Evolutionary conservation across 2,113 vertebrate genomes (phyloP), one percentile per base, ranked within the genome.

Genomic region (Melanerpes aurifrons): DNA sequence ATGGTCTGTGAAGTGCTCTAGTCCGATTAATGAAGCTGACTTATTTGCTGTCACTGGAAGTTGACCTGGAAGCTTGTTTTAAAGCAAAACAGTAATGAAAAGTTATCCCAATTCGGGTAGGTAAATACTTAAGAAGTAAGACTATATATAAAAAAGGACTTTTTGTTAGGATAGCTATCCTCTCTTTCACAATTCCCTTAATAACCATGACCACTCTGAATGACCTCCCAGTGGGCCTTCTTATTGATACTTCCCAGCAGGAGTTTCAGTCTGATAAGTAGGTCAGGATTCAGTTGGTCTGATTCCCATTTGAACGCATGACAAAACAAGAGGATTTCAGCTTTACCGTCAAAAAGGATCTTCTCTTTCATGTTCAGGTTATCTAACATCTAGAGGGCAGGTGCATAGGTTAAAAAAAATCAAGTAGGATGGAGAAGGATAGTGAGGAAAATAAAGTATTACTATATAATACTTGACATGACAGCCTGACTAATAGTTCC

Each of bases 351-450:
- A 91, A 53, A 92, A 96, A 96, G 15, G 75, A 83, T 91, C 64
- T 93, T 87, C 85, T 89, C 95, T 96, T 93, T 96, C 40, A 87
- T 93, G 86, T 91, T 80, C 73, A 84, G 89, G 89, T 95, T 94
- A 93, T 91, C 89, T 80, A 73, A 87, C 84, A 92, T 89, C 82
- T 87, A 82, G 75, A 91, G 78, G 84, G 82, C 95, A 96, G 92
- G 92, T 94, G 91, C 89, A 79, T 21, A 58, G 63, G 40, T 58
- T 5, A 69, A 85, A 63, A 76, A 57, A 66, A 54, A 71, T 18
- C 90, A 62, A 35, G 57, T 69, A 75, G 57, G 54, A 22, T 35
- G 45, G 71, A 87, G 70, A 95, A 85, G 59, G 37, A 79, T 70
- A 72, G 56, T 79, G 59, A 87, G 63, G 59, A 76, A 89, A 79